Percentiles rank a stretch among this genome's conserved stretches.
These are phyloP conservation scores for Bombus confusus DNA, from an alignment of 1,140 invertebrate species.

Conservation along the genomic window DNA sequence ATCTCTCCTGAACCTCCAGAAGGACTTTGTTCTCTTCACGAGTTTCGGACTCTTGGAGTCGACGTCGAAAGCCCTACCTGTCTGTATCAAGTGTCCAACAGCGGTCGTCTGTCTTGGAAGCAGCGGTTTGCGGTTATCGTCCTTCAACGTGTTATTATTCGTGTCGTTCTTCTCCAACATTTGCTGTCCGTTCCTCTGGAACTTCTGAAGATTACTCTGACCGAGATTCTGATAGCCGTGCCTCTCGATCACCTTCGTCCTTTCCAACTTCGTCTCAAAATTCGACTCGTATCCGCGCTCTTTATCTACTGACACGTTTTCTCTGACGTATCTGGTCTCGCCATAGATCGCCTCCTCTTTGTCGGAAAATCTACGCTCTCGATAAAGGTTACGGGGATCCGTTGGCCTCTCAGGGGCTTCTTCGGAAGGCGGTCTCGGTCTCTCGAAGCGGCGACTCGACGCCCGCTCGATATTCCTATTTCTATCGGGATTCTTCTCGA, in stretches of 20 bases:
- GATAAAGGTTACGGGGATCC: constrained; percentile 48
- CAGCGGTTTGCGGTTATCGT: constrained; percentile 69
- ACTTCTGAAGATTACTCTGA: constrained; percentile 35
- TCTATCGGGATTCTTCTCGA: constrained; percentile 74
- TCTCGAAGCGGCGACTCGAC: constrained; percentile 74
- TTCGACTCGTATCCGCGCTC: constrained; percentile 81
- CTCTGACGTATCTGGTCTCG: constrained; percentile 68
- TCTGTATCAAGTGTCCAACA: constrained; percentile 75
- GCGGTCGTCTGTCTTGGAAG: constrained; percentile 71
- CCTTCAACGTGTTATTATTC: constrained; percentile 84
- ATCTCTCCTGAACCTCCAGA: constrained; percentile 90
- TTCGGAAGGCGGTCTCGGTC: constrained; percentile 78
- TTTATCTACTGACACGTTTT: constrained; percentile 70
- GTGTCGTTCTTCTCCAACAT: constrained; percentile 82
- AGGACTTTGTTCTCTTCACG: constrained; percentile 91
- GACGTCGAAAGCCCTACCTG: constrained; percentile 77
- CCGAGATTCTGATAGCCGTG: constrained; percentile 66
- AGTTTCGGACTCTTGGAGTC: constrained; percentile 83
- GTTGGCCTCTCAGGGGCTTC: constrained; percentile 79
- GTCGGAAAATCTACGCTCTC: constrained; percentile 76
- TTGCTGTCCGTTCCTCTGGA: constrained; percentile 52
- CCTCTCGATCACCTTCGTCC: constrained; percentile 77
- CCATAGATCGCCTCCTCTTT: constrained; percentile 80
- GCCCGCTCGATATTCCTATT: constrained; percentile 69
- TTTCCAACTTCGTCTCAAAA: constrained; percentile 81